These are phyloP conservation scores for Pollachius pollachius DNA, from an alignment of 2,113 vertebrate species.

Conservation along the genomic window DNA sequence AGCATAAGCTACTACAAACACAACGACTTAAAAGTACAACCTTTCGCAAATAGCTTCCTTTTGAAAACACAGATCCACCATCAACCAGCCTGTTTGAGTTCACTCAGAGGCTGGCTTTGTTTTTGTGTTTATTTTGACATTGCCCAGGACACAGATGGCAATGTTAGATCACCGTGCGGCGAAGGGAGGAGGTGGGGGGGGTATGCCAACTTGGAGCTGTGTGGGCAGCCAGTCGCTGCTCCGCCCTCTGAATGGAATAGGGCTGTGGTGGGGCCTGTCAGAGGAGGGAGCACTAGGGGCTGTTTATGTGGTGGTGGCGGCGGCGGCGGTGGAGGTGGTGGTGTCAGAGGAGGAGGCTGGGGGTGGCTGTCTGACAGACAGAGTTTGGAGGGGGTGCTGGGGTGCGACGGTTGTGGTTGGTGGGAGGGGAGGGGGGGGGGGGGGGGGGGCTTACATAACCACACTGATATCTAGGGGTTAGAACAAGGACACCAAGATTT, in stretches of 20 bases:
- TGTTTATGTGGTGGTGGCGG: conserved; percentile 7
- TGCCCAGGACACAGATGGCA: neutral
- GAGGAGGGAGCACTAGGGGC: conserved; percentile 25
- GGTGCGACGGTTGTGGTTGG: no score
- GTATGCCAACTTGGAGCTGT: neutral
- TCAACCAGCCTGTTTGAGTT: no score
- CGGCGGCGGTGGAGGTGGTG: no score
- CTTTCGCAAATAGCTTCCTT: no score
- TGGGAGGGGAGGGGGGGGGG: neutral
- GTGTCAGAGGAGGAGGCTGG: conserved; percentile 17
- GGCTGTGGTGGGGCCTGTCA: neutral
- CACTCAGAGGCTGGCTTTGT: no score
- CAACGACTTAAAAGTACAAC: no score
- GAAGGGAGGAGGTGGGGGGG: neutral
- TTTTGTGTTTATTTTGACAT: no score
- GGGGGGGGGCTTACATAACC: conserved; percentile 48
- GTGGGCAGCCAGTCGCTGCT: neutral
- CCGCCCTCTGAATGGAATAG: neutral
- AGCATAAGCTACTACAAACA: no score
- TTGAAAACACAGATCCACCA: no score
- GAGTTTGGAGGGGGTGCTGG: conserved; percentile 13
- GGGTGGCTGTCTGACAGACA: conserved; percentile 45
- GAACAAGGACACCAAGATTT: conserved; percentile 45
- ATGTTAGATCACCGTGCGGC: neutral
- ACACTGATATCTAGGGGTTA: conserved; percentile 43